Conservation (phyloP, 2,888 invertebrate species). For the Steromphala cineraria region DNA sequence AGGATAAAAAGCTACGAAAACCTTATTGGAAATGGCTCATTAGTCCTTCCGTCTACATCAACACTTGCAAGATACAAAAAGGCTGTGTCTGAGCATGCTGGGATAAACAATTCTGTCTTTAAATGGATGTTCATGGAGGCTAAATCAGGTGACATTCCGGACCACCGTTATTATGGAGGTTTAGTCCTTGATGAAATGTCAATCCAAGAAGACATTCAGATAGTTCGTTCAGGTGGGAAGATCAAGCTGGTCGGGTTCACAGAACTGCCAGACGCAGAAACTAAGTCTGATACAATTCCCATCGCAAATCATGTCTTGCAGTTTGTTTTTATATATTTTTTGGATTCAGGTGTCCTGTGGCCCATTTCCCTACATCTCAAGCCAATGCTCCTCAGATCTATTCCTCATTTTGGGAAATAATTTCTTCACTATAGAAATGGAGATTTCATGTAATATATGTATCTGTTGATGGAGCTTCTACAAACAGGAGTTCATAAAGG, state of each 20-base stretch:
- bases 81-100: slow-evolving; percentile 31
- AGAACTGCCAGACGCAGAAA: slow-evolving; percentile 28
- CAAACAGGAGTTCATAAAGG: slow-evolving; percentile 25
- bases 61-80: slow-evolving; percentile 31
- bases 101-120: slow-evolving; percentile 33
- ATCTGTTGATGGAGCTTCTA: slow-evolving; percentile 25
- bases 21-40: slow-evolving; percentile 24
- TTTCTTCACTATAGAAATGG: slow-evolving; percentile 1
- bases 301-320: slow-evolving; percentile 39
- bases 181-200: slow-evolving; percentile 44
- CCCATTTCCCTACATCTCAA: slow-evolving; percentile 21
- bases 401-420: slow-evolving; percentile 27
- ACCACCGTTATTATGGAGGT: slow-evolving; percentile 38
- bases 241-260: slow-evolving; percentile 35
- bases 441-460: slow-evolving; percentile 18
- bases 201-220: slow-evolving; percentile 40
- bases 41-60: slow-evolving; percentile 37
- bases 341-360: slow-evolving; percentile 27
- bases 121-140: slow-evolving; percentile 45
- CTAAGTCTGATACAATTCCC: background rate
- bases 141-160: slow-evolving; percentile 24
- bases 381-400: slow-evolving; percentile 24
- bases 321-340: slow-evolving; percentile 30
- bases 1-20: slow-evolving; percentile 33
- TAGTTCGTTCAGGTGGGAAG: slow-evolving; percentile 24